Base-by-base conservation (phyloP, 2,888 invertebrate species). In the Cephus rjabovi region DNA sequence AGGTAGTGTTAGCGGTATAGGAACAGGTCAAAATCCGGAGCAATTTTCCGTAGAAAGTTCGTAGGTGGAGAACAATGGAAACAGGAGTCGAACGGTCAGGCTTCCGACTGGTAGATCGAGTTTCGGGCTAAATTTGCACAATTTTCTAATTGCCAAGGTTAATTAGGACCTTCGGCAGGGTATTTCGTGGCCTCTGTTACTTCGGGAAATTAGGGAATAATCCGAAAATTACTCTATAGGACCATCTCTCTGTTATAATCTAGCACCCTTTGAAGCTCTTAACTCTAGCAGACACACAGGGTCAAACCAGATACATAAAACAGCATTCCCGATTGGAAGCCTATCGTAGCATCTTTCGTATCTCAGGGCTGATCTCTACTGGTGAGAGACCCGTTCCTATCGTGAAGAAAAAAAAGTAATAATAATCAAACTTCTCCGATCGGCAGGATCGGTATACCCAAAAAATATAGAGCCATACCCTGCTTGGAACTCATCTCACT, bases 111-210 rank as follows among this genome's bases (percentile, higher is more conserved):
- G 33, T 3, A 23, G 71, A 71, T 31, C 71, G 31, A 71, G 31
- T 71, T 81, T 71, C 76, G 76, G 74, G 31, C 79, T 30, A 69
- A 71, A 73, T 68, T 78, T 75, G 78, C 78, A 76, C 78, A 78
- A 86, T 87, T 85, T 86, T 86, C 86, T 86, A 87, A 88, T 87
- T 86, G 85, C 82, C 73, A 73, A 73, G 71, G 81, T 80, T 87
- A 86, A 87, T 87, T 85, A 80, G 81, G 81, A 56, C 15, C 56
- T 56, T 56, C 56, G 56, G 56, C 9, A 56, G 23, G 56, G 15
- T 15, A 56, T 56, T 23, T 23, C 23, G 56, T 56, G 23, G 9
- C 9, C 56, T 23, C 56, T 23, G 56, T 23, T 56, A 56, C 15
- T 56, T 56, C 9, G 9, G 23, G 23, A 56, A 56, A 56, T 56